These are phyloP conservation scores for Cassiopea xamachana DNA, from an alignment of 30 jellyfish, hydroid and myxozoan species.

Conservation along the genomic window DNA sequence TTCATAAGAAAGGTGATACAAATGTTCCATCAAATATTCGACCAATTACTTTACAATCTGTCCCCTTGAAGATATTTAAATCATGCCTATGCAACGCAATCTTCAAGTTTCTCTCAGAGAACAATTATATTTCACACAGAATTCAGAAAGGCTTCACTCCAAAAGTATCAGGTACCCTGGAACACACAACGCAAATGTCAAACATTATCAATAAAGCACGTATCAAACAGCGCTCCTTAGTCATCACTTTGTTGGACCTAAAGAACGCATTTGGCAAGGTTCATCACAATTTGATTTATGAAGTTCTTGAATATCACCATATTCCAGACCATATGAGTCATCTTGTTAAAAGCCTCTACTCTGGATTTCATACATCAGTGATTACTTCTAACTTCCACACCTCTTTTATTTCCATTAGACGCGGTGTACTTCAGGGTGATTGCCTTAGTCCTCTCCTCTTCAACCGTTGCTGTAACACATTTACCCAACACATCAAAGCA, in stretches of 20 bases:
- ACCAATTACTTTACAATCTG: neutral
- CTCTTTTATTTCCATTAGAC: neutral
- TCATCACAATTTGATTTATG: neutral
- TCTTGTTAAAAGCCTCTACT: neutral
- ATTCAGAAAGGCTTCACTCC: neutral
- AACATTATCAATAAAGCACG: neutral
- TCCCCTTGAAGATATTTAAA: no score
- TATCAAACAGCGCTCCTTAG: neutral
- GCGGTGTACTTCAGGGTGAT: neutral
- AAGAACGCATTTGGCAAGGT: neutral
- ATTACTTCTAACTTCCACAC: neutral
- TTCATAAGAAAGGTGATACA: neutral
- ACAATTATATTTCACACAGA: neutral
- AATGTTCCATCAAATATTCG: neutral
- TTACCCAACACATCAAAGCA: neutral
- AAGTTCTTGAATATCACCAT: neutral
- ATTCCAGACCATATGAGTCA: neutral
- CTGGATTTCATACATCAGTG: neutral
- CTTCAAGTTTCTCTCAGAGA: neutral
- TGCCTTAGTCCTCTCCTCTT: neutral
- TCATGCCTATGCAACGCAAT: neutral
- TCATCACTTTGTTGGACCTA: neutral
- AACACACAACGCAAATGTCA: neutral
- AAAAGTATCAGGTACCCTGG: neutral
- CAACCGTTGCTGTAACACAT: neutral